These are phyloP conservation scores for Alauda arvensis DNA, from an alignment of 2,797 vertebrate genomes.

Conservation along the genomic window DNA sequence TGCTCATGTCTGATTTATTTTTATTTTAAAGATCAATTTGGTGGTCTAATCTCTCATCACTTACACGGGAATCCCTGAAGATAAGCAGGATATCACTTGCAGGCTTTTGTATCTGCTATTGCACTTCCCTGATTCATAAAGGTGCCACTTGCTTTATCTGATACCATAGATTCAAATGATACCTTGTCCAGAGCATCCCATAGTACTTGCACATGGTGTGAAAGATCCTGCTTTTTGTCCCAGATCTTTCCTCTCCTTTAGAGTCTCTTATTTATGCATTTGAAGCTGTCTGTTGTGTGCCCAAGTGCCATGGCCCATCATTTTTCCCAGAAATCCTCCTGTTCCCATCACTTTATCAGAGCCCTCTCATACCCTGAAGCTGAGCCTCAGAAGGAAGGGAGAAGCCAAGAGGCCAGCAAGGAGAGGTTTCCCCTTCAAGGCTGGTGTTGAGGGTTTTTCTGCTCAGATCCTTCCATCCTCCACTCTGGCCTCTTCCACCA, in stretches of 20 bases:
- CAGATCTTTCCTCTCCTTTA: neutral
- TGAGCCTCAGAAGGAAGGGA: neutral
- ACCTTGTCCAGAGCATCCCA: neutral
- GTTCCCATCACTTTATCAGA: neutral
- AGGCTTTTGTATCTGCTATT: neutral
- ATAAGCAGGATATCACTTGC: neutral
- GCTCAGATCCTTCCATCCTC: neutral
- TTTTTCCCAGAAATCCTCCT: neutral
- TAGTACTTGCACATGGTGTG: neutral
- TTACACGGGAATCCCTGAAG: neutral
- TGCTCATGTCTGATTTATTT: neutral
- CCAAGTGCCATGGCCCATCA: fast-evolving
- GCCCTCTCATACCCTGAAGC: neutral
- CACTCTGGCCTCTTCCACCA: neutral
- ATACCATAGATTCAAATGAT: neutral
- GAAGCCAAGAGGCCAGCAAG: neutral
- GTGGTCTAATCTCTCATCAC: neutral
- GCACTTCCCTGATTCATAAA: neutral
- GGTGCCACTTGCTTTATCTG: neutral
- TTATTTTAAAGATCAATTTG: neutral
- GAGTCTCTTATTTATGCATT: neutral
- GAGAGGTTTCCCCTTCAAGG: neutral
- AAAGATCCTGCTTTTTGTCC: neutral
- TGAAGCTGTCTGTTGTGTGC: neutral
- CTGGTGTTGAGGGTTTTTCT: neutral